Percentiles rank a stretch among this genome's conserved stretches.
Conservation (phyloP, 2,888 invertebrate species). For the Odontomyia ornata region DNA sequence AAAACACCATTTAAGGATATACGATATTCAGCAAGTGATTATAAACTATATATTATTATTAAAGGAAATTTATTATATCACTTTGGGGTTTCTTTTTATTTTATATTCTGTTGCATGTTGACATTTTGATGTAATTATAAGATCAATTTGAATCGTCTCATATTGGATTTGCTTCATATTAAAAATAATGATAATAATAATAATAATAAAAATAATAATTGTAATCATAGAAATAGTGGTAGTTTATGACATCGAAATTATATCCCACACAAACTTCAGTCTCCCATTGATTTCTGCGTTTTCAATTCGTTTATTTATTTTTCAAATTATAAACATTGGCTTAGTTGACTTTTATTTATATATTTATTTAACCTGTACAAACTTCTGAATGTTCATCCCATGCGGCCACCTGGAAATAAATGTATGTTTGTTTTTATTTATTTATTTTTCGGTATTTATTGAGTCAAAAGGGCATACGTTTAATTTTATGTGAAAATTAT, state of each 20-base stretch:
- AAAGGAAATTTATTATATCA: slow-evolving; percentile 17
- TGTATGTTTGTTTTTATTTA: slow-evolving; percentile 11
- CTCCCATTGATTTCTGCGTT: slow-evolving; percentile 22
- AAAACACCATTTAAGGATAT: too few relatives aligned
- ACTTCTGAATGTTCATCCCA: slow-evolving; percentile 90
- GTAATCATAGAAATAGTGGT: slow-evolving; percentile 15
- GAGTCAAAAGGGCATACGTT: too few relatives aligned
- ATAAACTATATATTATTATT: background rate
- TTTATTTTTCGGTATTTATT: background rate
- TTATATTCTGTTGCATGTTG: background rate
- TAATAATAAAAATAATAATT: slow-evolving; percentile 8
- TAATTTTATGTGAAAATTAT: too few relatives aligned
- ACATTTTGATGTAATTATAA: background rate
- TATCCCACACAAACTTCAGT: slow-evolving; percentile 36
- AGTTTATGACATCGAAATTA: slow-evolving; percentile 33
- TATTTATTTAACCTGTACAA: slow-evolving; percentile 73
- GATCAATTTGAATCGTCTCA: background rate
- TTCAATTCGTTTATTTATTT: background rate
- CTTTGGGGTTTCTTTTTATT: background rate
- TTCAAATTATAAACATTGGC: background rate
- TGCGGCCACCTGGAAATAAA: slow-evolving; percentile 74
- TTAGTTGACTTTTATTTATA: background rate
- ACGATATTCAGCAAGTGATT: background rate
- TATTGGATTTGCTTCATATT: background rate
- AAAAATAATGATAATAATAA: slow-evolving; percentile 10